Evolutionary conservation across 2,113 vertebrate species (phyloP).

Genomic region (Clupea harengus): DNA sequence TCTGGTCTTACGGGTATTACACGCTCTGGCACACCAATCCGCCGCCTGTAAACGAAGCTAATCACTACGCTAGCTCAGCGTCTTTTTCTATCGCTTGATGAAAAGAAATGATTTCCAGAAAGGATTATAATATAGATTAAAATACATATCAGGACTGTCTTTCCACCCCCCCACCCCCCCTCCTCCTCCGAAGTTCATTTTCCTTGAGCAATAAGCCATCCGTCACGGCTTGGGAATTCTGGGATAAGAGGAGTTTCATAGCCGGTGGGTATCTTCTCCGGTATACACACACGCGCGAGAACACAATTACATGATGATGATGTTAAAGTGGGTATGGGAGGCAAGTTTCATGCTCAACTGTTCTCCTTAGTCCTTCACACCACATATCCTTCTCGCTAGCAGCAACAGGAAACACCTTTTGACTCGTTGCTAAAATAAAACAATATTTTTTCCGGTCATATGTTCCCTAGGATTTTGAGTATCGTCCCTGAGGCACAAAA

Average conservation of each 20-base stretch:
- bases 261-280: neutral
- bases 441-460: neutral
- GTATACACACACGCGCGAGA: neutral
- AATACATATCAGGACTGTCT: neutral
- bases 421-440: neutral
- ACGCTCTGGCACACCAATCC: constrained; percentile 51
- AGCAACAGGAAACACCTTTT: neutral
- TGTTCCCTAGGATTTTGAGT: neutral
- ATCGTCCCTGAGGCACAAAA: neutral
- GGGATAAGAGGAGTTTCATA: neutral
- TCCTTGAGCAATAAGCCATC: constrained; percentile 26
- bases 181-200: constrained; percentile 8
- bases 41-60: neutral
- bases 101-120: constrained; percentile 4
- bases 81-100: neutral
- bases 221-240: neutral
- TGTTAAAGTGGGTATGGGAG: neutral
- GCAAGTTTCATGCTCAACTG: neutral
- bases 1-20: constrained; percentile 66
- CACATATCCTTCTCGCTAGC: neutral
- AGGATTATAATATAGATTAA: constrained; percentile 13
- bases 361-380: neutral
- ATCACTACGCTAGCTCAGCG: neutral
- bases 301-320: neutral
- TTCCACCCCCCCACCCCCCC: neutral